phyloP scores from a whole-genome alignment of 2,888 invertebrate genomes.

The Drosophila falleni region DNA sequence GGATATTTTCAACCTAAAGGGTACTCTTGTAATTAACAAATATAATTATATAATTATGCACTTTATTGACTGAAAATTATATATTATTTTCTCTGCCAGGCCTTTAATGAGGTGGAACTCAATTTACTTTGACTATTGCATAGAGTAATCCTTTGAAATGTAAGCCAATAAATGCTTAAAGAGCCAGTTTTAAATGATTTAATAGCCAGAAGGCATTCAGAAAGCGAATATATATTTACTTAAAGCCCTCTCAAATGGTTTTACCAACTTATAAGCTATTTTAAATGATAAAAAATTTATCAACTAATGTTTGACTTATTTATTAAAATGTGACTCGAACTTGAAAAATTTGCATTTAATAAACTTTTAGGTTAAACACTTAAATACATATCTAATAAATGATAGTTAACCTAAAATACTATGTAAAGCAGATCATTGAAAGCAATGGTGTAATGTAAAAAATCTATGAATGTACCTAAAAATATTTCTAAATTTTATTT shows the following conservation, averaged over 20 bases:
- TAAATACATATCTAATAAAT: background rate
- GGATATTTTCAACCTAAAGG: background rate
- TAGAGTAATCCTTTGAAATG: background rate
- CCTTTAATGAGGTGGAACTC: background rate
- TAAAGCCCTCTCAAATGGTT: background rate
- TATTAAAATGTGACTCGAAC: too few relatives aligned
- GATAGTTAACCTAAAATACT: too few relatives aligned
- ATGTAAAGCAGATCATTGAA: too few relatives aligned
- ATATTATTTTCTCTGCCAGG: conserved; percentile 3
- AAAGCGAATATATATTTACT: background rate
- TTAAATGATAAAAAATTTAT: background rate
- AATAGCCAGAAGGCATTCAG: background rate
- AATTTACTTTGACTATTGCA: conserved; percentile 1
- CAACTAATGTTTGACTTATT: too few relatives aligned
- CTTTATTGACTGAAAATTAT: conserved; percentile 4
- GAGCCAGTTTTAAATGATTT: background rate
- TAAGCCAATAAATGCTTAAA: background rate
- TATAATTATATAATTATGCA: conserved; percentile 17
- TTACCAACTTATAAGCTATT: background rate
- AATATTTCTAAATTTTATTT: too few relatives aligned
- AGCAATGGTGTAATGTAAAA: too few relatives aligned
- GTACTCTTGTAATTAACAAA: conserved; percentile 10
- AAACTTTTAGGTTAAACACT: background rate
- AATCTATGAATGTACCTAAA: too few relatives aligned
- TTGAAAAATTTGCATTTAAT: background rate